These are phyloP conservation scores for Tetrapedia diversipes DNA, from an alignment of 2,888 invertebrate species.

Conservation along the genomic window DNA sequence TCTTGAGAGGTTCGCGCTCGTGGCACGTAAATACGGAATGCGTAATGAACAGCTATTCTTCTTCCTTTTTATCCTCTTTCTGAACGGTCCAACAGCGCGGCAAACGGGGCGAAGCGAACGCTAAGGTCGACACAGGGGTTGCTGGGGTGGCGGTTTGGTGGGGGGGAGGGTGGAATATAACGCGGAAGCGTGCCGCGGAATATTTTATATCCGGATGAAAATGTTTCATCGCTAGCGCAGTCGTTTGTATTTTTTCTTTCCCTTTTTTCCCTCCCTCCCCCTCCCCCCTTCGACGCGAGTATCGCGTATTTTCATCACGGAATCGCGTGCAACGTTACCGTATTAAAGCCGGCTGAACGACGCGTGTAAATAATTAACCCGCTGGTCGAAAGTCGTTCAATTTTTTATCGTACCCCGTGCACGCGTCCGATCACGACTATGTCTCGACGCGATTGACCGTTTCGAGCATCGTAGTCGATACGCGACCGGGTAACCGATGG, in stretches of 20 bases:
- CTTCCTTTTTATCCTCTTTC: slow-evolving; percentile 15
- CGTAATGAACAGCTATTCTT: slow-evolving; percentile 27
- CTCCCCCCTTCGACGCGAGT: too few relatives aligned
- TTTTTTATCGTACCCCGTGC: slow-evolving; percentile 55
- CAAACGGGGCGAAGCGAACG: slow-evolving; percentile 26
- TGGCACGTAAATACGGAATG: slow-evolving; percentile 28
- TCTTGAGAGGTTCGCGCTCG: slow-evolving; percentile 20
- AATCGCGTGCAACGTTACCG: slow-evolving; percentile 34
- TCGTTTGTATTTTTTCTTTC: slow-evolving; percentile 59
- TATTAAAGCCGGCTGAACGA: slow-evolving; percentile 53
- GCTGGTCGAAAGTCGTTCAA: slow-evolving; percentile 38
- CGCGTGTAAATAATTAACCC: slow-evolving; percentile 65
- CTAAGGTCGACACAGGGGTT: slow-evolving; percentile 17
- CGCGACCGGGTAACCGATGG: not conserved
- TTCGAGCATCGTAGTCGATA: not conserved
- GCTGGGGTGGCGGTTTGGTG: too few relatives aligned
- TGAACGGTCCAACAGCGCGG: slow-evolving; percentile 16
- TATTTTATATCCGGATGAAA: slow-evolving; percentile 56
- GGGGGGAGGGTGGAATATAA: slow-evolving; percentile 36
- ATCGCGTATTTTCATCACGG: slow-evolving; percentile 34
- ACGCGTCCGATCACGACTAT: slow-evolving; percentile 13
- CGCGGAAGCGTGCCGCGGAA: slow-evolving; percentile 47
- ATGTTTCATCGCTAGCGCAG: slow-evolving; percentile 50
- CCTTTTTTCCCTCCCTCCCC: too few relatives aligned
- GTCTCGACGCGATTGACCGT: not conserved